Percentiles rank a stretch among this genome's conserved stretches.
Evolutionary conservation across 1,140 invertebrate species (phyloP).

Genomic region (Zaprionus kolodkinae): DNA sequence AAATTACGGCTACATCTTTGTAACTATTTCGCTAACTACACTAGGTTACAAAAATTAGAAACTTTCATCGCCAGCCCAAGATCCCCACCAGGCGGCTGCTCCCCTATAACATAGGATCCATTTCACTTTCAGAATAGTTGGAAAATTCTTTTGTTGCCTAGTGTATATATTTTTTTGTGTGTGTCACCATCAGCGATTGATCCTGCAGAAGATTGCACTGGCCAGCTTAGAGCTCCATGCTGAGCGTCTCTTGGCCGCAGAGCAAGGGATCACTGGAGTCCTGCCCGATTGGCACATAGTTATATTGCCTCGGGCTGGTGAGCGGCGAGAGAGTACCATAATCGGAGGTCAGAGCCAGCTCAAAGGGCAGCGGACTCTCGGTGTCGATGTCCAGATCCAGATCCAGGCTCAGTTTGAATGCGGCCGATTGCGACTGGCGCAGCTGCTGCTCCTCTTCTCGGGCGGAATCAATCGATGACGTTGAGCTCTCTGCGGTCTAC

Average conservation of each 20-base stretch:
- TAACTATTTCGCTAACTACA: constrained; percentile 50
- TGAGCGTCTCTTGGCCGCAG: constrained; percentile 33
- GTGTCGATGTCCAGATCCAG: constrained; percentile 60
- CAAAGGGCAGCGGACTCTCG: constrained; percentile 60
- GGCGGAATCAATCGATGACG: constrained; percentile 65
- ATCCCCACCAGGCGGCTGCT: no score
- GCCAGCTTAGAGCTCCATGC: constrained; percentile 23
- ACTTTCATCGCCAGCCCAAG: neutral
- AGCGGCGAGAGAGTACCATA: constrained; percentile 67
- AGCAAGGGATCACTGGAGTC: constrained; percentile 55
- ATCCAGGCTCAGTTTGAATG: constrained; percentile 25
- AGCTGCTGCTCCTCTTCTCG: constrained; percentile 6
- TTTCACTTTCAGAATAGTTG: no score
- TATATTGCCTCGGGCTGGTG: constrained; percentile 57
- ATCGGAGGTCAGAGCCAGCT: constrained; percentile 65
- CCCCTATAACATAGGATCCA: no score
- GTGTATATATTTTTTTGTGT: constrained; percentile 6
- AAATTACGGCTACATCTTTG: constrained; percentile 60
- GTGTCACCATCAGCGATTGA: constrained; percentile 73
- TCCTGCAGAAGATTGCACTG: constrained; percentile 40
- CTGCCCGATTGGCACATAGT: constrained; percentile 49
- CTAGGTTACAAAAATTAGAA: constrained; percentile 23
- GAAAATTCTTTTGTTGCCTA: constrained; percentile 11
- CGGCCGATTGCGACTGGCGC: constrained; percentile 10
- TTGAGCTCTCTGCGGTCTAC: constrained; percentile 76